Base-by-base conservation (phyloP, 2,797 vertebrate species). In the Nothura maculosa region DNA sequence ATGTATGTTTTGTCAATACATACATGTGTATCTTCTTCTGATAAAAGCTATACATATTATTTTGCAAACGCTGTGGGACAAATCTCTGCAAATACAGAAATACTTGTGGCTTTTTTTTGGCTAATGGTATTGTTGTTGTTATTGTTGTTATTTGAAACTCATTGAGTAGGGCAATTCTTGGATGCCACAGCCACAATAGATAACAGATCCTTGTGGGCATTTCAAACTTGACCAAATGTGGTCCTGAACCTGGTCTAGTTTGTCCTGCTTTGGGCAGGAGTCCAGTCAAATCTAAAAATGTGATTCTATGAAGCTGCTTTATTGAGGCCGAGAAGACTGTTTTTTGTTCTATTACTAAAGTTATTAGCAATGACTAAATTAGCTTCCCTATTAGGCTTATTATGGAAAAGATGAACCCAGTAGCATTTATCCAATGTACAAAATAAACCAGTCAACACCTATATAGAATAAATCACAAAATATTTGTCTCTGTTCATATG, bases 161-260 rank as follows among this genome's bases (percentile, higher is more conserved):
- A 42, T 14, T 67, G 40, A 61, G 14, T 0, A 75, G 21, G 7
- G 3, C 12, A 81, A 38, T 17, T 74, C 24, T 70, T 3, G 72
- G 43, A 70, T 42, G 11, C 32, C 21, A 13, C 10, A 20, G 17
- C 15, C 12, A 52, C 0, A 0, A 34, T 0, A 32, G 13, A 9
- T 30, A 52, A 66, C 76, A 73, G 21, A 45, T 16, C 17, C 17
- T 52, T 78, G 48, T 58, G 89, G 10, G 30, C 10, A 21, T 48
- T 57, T 3, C 86, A 22, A 89, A 47, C n/a, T 50, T 47, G 17
- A 55, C 8, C 10, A 34, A n/a, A 50, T 2, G 12, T 10, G 30
- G 6, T 10, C 24, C 16, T 38, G 32, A 74, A 32, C 6, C 57
- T 67, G 21, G 8, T 76, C 12, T 54, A 22, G 15, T 16, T 28